These are phyloP conservation scores for Pangasius macronema DNA, from an alignment of 2,797 vertebrate species.

Conservation along the genomic window DNA sequence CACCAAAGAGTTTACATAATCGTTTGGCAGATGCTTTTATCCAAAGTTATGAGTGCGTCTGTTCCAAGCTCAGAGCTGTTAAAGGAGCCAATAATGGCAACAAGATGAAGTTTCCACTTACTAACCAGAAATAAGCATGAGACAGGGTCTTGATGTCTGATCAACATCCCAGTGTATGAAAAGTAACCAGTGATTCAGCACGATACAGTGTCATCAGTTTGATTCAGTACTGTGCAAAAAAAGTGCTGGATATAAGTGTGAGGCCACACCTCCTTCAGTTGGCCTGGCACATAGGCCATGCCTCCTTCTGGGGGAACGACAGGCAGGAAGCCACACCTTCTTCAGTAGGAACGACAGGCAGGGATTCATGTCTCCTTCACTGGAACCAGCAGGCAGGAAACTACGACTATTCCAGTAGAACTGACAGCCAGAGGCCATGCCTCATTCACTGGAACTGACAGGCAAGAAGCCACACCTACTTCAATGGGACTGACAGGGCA, in stretches of 20 bases:
- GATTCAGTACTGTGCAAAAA: neutral
- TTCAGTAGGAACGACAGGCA: neutral
- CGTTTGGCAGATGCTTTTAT: slow-evolving; percentile 21
- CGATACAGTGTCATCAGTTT: neutral
- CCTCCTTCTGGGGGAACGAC: neutral
- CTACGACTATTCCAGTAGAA: neutral
- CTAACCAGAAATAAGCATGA: slow-evolving; percentile 1
- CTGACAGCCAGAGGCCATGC: neutral
- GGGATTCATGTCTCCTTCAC: neutral
- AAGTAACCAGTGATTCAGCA: neutral
- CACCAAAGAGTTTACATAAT: slow-evolving; percentile 16
- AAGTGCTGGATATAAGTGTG: neutral
- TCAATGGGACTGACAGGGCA: neutral
- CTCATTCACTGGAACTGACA: neutral
- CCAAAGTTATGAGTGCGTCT: neutral
- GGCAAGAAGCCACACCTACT: neutral
- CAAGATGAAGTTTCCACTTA: neutral
- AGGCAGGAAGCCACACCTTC: neutral
- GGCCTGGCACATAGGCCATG: neutral
- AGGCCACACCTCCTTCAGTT: neutral
- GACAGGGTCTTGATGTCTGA: neutral
- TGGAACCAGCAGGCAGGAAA: neutral
- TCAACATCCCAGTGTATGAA: too few relatives aligned
- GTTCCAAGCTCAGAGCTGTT: neutral
- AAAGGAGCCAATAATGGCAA: neutral